Evolutionary conservation across 2,797 vertebrate genomes (phyloP), one percentile per base, ranked within the genome.

Genomic region (Cyprinodon diabolis): DNA sequence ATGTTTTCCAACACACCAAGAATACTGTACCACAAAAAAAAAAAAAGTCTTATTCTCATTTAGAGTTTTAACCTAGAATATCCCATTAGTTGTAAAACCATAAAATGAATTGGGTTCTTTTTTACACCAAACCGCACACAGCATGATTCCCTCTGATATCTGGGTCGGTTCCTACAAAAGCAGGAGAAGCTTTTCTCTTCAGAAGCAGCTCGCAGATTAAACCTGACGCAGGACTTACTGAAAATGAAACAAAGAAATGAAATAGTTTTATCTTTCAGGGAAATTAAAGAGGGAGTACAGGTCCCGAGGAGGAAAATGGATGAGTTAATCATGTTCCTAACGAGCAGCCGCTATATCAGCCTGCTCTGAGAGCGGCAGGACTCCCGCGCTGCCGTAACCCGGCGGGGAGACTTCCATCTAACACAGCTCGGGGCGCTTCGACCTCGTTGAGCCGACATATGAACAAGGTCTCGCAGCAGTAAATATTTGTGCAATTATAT

Each of bases 301-400:
- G 68, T 84, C 84, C 82, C 77, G 47, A 52, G 75, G 84, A 86
- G 62, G 71, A 75, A 75, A 89, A 90, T 73, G 77, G 87, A 90
- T 87, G 87, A 86, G 83, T 90, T 91, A 88, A 93, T 92, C 83
- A 89, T n/a, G 0, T 71, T 25, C 55, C 56, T 89, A 91, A 90
- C 79, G 76, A 90, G 89, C 68, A 79, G 85, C 78, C 84, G 84
- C 81, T 85, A 81, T 82, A 83, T 88, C 86, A 90, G 90, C 79
- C 75, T 11, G 55, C 66, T 74, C 75, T 91, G 90, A 90, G 85
- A 85, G 85, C 75, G 1, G 55, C 86, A 82, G 81, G 81, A 89
- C 80, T 72, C 67, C 75, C 4, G 40, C 71, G 75, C 75, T 69
- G 79, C 82, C 85, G 62, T 37, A 85, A 78, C 73, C 74, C 76